phyloP scores from a whole-genome alignment of 1,140 invertebrate genomes.

The Trichoplusia ni region DNA sequence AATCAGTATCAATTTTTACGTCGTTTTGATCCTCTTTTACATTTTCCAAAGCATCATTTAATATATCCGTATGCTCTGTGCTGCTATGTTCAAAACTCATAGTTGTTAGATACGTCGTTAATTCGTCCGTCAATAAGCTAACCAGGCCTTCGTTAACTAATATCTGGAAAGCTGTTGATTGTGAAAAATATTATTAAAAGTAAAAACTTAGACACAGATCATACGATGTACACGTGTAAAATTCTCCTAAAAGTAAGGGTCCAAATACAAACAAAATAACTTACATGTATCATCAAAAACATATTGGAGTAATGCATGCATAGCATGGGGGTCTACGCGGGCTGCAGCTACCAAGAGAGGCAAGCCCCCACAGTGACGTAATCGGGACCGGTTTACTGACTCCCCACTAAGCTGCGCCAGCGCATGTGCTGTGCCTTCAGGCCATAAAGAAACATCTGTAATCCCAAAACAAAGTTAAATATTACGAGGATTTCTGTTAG shows the following conservation, averaged over 20 bases:
- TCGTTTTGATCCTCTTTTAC: constrained; percentile 30
- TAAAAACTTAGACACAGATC: neutral
- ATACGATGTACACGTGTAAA: no score
- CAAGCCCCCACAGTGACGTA: constrained; percentile 70
- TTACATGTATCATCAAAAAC: constrained; percentile 76
- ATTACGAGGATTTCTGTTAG: neutral
- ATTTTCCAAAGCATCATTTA: constrained; percentile 31
- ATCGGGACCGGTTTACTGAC: constrained; percentile 70
- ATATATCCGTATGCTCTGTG: constrained; percentile 34
- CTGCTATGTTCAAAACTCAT: constrained; percentile 75
- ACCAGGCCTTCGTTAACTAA: constrained; percentile 74
- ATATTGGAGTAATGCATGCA: constrained; percentile 72
- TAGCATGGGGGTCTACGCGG: constrained; percentile 47
- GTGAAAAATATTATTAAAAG: constrained; percentile 22
- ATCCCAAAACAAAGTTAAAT: no score
- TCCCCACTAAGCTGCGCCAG: constrained; percentile 71
- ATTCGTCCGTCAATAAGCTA: constrained; percentile 66
- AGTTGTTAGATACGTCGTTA: constrained; percentile 65
- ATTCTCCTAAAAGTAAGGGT: no score
- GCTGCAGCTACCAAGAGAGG: constrained; percentile 65
- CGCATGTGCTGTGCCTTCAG: constrained; percentile 64
- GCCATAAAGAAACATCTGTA: constrained; percentile 64
- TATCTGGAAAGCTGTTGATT: constrained; percentile 71
- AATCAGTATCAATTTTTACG: constrained; percentile 19
- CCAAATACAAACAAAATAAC: constrained; percentile 10